Conservation (phyloP, 2,113 vertebrate species). For the Erinaceus europaeus region DNA sequence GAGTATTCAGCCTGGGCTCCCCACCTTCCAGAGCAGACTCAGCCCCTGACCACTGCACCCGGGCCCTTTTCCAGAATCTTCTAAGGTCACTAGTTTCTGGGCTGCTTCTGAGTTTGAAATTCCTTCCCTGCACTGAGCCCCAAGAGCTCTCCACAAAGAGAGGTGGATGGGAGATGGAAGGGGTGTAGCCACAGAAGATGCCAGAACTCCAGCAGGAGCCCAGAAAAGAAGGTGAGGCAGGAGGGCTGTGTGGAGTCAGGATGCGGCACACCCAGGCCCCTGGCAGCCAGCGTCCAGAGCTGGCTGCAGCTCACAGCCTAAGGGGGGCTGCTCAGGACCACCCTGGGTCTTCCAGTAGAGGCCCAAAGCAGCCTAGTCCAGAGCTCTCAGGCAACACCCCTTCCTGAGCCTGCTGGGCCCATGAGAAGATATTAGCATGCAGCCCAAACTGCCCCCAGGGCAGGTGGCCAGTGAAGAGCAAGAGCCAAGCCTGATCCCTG, state of each 20-base stretch:
- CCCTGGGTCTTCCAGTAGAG: background rate
- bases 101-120: constrained; percentile 25
- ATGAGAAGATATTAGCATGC: background rate
- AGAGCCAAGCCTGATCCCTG: too few relatives aligned
- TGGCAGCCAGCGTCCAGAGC: too few relatives aligned
- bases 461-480: background rate
- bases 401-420: background rate
- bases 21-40: background rate
- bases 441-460: background rate
- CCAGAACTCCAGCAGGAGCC: background rate
- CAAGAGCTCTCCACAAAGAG: background rate
- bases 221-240: background rate
- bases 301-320: background rate
- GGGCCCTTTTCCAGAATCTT: background rate
- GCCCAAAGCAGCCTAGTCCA: background rate
- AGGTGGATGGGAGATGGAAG: background rate
- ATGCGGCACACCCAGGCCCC: too few relatives aligned
- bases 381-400: background rate
- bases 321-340: background rate
- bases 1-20: background rate
- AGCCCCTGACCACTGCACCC: background rate
- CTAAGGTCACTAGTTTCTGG: constrained; percentile 23
- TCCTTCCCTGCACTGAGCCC: background rate
- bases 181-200: background rate
- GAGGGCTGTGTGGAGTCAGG: too few relatives aligned